Evolutionary conservation across 2,888 invertebrate genomes (phyloP), one percentile per base, ranked within the genome.

Genomic region (Doris montereyensis): DNA sequence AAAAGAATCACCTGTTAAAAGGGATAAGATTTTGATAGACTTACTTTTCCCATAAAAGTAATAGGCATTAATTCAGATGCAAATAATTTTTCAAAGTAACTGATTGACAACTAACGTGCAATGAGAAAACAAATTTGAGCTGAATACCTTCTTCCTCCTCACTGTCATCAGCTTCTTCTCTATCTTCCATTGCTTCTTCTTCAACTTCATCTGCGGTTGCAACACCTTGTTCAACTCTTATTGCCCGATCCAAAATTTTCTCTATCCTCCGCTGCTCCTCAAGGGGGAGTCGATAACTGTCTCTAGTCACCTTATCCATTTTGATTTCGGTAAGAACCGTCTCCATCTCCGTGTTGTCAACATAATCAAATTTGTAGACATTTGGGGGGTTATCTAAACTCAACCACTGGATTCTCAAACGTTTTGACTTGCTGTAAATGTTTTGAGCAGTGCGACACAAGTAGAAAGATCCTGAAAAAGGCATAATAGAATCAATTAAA

Each of bases 391-490:
- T 84, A 72, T 88, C 87, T 68, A 89, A 81, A 71, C 87, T 88
- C 75, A 97, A 92, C 97, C 97, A 97, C 88, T 96, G 95, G 87
- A 97, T 97, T 89, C 95, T 95, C 89, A 97, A 96, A 79, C 86
- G 85, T 90, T 95, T 95, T 81, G 95, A 94, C 41, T 96, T 96
- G 72, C 94, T 94, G 92, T 96, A 96, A 80, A 97, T 95, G 91
- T 97, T 97, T 92, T 97, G 97, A 92, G 95, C 94, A 0, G 96
- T 94, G 91, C 97, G 96, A 91, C 97, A 97, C 80, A 97, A 94
- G 91, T 89, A 92, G 83, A 91, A 91, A 21, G 88, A 86, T 5
- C 89, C 91, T 91, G 84, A 4, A 85, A 85, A 68, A 8, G 71
- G 35, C n/a, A n/a, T n/a, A n/a, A n/a, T n/a, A n/a, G n/a, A n/a